A percentile compares a stretch with the other conserved stretches of the same genome.
Evolutionary conservation across 2,888 invertebrate species (phyloP).

Genomic region (Tetramorium bicarinatum): DNA sequence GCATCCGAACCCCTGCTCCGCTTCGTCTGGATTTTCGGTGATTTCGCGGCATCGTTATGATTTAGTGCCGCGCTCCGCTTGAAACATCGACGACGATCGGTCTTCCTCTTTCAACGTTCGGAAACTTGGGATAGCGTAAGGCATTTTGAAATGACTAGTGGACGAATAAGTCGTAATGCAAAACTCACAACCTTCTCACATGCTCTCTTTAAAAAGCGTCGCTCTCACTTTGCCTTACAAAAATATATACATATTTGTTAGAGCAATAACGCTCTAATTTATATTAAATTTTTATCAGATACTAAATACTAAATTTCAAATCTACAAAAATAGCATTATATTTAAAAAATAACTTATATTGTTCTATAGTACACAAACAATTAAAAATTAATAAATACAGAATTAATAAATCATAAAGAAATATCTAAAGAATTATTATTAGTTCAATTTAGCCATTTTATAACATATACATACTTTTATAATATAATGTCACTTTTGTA

Average conservation of each 20-base stretch:
- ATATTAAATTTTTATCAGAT: conserved; percentile 60
- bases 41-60: conserved; percentile 76
- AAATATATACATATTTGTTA: not conserved
- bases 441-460: not conserved
- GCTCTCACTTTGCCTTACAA: not conserved
- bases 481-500: not conserved
- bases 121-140: conserved; percentile 9
- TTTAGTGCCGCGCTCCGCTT: conserved; percentile 67
- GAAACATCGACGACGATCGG: conserved; percentile 72
- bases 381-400: too few relatives aligned
- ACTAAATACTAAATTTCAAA: too few relatives aligned
- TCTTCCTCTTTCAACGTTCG: conserved; percentile 60
- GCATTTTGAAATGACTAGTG: not conserved
- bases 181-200: not conserved
- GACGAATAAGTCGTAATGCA: not conserved
- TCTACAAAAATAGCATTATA: too few relatives aligned
- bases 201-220: not conserved
- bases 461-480: not conserved
- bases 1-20: conserved; percentile 68
- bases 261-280: not conserved
- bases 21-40: conserved; percentile 75
- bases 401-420: too few relatives aligned
- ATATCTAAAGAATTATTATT: too few relatives aligned
- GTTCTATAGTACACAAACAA: too few relatives aligned
- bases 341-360: too few relatives aligned